Percentiles rank a stretch among this genome's conserved stretches.
Evolutionary conservation across 2,888 invertebrate species (phyloP).

Genomic region (Cataglyphis altisquamis): DNA sequence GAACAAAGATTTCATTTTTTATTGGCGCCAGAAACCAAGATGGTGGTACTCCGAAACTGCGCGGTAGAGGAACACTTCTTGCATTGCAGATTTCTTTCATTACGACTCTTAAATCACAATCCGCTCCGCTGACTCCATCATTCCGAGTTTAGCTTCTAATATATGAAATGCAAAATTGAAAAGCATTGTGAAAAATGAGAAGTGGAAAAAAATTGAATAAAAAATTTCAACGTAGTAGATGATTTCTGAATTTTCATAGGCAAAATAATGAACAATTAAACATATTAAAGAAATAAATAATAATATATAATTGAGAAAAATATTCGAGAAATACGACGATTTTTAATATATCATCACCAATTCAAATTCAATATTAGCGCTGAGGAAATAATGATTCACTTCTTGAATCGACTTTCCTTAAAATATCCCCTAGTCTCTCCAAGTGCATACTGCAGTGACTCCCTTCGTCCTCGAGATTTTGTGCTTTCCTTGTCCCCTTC

Average conservation of each 20-base stretch:
- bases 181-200: conserved; percentile 4
- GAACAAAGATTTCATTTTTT: conserved; percentile 82
- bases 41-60: conserved; percentile 56
- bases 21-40: conserved; percentile 70
- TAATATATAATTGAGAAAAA: not conserved
- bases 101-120: conserved; percentile 74
- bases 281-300: not conserved
- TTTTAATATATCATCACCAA: conserved; percentile 26
- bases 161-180: conserved; percentile 50
- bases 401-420: conserved; percentile 81
- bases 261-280: not conserved
- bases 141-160: conserved; percentile 62
- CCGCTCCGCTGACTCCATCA: conserved; percentile 63
- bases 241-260: not conserved
- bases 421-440: conserved; percentile 81
- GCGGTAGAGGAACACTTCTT: conserved; percentile 66
- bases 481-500: conserved; percentile 65
- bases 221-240: not conserved
- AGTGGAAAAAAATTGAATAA: not conserved
- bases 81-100: conserved; percentile 76
- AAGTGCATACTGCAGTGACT: conserved; percentile 75
- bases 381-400: conserved; percentile 73
- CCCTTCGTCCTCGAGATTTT: conserved; percentile 80
- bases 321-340: not conserved
- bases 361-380: conserved; percentile 41